A percentile compares a stretch with the other conserved stretches of the same genome.
These are phyloP conservation scores for Halisarca cf. caerulea DNA, from an alignment of 37 sponge, comb jelly and placozoan genomes.

Conservation along the genomic window DNA sequence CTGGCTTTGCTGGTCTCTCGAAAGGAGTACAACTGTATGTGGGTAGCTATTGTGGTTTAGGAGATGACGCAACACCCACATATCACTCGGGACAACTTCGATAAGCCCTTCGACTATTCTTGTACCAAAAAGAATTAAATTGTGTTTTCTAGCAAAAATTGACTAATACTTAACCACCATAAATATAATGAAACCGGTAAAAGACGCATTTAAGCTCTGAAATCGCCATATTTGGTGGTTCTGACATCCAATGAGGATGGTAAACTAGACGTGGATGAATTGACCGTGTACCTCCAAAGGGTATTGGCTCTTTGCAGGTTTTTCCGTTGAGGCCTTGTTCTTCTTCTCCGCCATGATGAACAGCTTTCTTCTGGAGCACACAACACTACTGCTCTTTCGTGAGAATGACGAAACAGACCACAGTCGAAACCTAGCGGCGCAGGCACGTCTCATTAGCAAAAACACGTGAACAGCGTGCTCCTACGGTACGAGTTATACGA, in stretches of 20 bases:
- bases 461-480: not conserved
- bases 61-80: too few species aligned
- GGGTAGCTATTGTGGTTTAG: too few species aligned
- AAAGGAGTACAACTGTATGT: too few species aligned
- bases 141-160: too few species aligned
- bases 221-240: too few species aligned
- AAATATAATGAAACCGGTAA: too few species aligned
- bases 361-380: not conserved
- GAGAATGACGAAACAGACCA: not conserved
- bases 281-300: conserved; percentile 19
- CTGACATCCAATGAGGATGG: not conserved
- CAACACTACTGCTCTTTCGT: not conserved
- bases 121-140: too few species aligned
- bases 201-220: too few species aligned
- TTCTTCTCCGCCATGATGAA: conserved; percentile 27
- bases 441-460: not conserved
- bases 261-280: not conserved
- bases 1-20: too few species aligned
- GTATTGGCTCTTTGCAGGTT: not conserved
- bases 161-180: too few species aligned
- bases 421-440: not conserved
- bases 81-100: too few species aligned
- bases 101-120: too few species aligned
- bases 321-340: not conserved
- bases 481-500: not conserved